A percentile compares a stretch with the other conserved stretches of the same genome.
phyloP scores from a whole-genome alignment of 2,888 invertebrate genomes.

The Mamestra brassicae region DNA sequence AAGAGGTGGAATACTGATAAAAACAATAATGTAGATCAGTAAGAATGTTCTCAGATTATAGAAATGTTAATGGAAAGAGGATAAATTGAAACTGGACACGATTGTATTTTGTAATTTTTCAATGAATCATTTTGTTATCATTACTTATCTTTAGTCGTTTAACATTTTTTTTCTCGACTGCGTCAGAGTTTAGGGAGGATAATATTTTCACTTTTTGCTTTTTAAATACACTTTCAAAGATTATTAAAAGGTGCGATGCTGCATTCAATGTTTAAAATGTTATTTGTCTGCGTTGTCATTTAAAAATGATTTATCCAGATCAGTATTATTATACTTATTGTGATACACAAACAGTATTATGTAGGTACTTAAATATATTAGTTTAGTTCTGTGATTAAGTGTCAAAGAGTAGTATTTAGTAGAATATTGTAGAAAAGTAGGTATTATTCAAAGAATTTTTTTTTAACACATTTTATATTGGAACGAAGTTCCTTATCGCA shows the following conservation, averaged over 20 bases:
- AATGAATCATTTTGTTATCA: not conserved
- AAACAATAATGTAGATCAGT: not conserved
- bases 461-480: not conserved
- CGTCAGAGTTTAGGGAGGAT: not conserved
- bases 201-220: not conserved
- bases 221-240: not conserved
- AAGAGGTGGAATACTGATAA: not conserved
- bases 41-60: slow-evolving; percentile 4
- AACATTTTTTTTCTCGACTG: not conserved
- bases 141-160: not conserved
- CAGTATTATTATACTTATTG: slow-evolving; percentile 18
- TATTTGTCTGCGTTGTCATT: not conserved
- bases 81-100: not conserved
- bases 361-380: not conserved
- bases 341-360: not conserved
- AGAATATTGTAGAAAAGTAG: not conserved
- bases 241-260: not conserved
- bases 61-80: not conserved
- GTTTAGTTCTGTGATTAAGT: not conserved
- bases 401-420: slow-evolving; percentile 17
- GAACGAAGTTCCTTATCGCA: too few species aligned
- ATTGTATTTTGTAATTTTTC: not conserved
- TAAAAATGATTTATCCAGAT: not conserved
- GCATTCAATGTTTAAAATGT: slow-evolving; percentile 2
- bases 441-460: not conserved